Evolutionary conservation across 2,888 invertebrate species (phyloP), one percentile per base, ranked within the genome.

Genomic region (Erpobdella octoculata): DNA sequence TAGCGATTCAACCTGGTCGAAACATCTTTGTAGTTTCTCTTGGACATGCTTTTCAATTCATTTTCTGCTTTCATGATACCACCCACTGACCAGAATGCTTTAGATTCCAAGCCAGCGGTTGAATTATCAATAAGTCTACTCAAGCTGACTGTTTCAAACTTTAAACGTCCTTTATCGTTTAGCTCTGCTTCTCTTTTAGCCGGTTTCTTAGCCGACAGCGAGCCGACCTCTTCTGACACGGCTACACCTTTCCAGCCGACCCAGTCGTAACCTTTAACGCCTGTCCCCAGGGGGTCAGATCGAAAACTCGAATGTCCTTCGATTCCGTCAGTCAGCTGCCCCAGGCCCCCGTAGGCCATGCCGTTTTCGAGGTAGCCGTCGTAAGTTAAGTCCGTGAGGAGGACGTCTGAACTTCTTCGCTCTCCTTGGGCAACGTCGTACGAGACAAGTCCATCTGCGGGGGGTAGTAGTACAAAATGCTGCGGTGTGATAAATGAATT

Each of bases 391-490:
- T 93, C 93, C 76, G 89, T 89, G 77, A 93, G 88, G 80, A 91
- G 91, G 83, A 91, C 88, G 66, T 88, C 89, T 77, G 88, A 88
- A 76, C 90, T 90, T 36, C 90, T 86, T 79, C 89, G 88, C 84
- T 91, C 90, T 21, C 93, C 93, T 82, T 91, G 91, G 21, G 91
- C 90, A 89, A 92, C 91, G 65, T 90, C 88, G 84, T 93, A 94
- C 74, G 91, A 89, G 36, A 91, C 87, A 71, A 93, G 87, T 31
- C 91, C 91, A 80, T 90, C 93, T 90, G 86, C 9, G 41, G 25
- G 33, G 41, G 53, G 18, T 21, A n/a, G 38, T n/a, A 67, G 9
- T n/a, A n/a, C n/a, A n/a, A n/a, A n/a, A n/a, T n/a, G n/a, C n/a
- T n/a, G n/a, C n/a, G n/a, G n/a, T n/a, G n/a, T n/a, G n/a, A n/a